Conservation (phyloP, 2,797 vertebrate genomes). For the Heteromormyrus szaboi region DNA sequence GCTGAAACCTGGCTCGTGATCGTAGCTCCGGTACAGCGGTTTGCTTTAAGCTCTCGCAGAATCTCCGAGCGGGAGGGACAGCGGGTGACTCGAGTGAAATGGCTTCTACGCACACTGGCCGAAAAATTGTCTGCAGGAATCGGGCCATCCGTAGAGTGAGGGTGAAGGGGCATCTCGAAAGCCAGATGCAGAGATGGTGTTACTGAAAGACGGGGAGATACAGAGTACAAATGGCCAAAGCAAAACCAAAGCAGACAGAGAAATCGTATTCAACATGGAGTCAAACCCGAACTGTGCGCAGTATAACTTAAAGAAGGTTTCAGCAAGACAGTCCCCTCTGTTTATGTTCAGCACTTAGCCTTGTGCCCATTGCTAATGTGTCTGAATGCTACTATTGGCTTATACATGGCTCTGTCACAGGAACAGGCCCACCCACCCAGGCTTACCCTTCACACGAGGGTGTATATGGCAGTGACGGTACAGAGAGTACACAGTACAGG, state of each 20-base stretch:
- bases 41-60: not conserved
- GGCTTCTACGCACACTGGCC: not conserved
- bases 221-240: not conserved
- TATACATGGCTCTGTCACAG: constrained; percentile 18
- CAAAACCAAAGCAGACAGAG: not conserved
- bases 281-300: not conserved
- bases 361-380: constrained; percentile 25
- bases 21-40: not conserved
- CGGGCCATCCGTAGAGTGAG: not conserved
- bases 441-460: constrained; percentile 37
- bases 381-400: constrained; percentile 22
- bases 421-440: not conserved
- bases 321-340: not conserved
- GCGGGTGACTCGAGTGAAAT: not conserved
- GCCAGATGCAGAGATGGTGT: not conserved
- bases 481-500: constrained; percentile 46
- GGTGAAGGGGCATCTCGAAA: not conserved
- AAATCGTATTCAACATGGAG: not conserved
- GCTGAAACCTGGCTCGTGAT: not conserved
- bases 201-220: not conserved
- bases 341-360: constrained; percentile 10
- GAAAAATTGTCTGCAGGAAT: not conserved
- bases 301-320: not conserved
- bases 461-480: constrained; percentile 60
- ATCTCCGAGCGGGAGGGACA: not conserved